phyloP scores from a whole-genome alignment of 1,140 invertebrate species.

The Akabosia matsudoensis region DNA sequence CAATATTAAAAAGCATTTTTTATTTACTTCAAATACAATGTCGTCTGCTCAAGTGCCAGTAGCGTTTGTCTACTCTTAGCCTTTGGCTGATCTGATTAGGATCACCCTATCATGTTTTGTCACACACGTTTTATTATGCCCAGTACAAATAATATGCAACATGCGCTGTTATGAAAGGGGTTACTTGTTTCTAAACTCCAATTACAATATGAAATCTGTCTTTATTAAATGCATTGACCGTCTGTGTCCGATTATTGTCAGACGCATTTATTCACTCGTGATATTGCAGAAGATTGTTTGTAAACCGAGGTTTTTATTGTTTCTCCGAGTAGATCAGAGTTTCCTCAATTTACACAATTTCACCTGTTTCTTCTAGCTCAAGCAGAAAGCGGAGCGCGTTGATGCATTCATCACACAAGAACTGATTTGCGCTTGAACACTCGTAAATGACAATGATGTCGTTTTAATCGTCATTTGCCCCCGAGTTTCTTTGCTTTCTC shows the following conservation, averaged over 20 bases:
- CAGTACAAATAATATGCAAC: no score
- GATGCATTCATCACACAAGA: background rate
- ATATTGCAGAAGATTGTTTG: no score
- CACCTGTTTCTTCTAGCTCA: background rate
- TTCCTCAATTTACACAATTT: background rate
- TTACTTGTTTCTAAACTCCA: no score
- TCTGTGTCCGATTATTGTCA: no score
- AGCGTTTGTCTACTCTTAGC: background rate
- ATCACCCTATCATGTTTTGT: background rate
- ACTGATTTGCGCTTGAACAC: background rate
- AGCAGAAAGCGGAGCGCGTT: background rate
- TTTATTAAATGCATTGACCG: no score
- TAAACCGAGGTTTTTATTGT: no score
- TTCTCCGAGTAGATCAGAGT: no score
- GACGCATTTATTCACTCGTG: no score
- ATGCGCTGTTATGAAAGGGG: no score
- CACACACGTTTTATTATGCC: background rate
- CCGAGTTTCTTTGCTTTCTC: background rate
- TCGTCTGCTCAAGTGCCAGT: background rate
- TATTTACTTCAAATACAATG: background rate
- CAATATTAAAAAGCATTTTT: background rate
- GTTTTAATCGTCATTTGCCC: background rate
- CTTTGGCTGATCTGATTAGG: slow-evolving; percentile 10
- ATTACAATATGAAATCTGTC: no score
- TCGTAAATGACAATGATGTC: background rate